Evolutionary conservation across 1,140 invertebrate species (phyloP).

Genomic region (Phenacoccus solenopsis): DNA sequence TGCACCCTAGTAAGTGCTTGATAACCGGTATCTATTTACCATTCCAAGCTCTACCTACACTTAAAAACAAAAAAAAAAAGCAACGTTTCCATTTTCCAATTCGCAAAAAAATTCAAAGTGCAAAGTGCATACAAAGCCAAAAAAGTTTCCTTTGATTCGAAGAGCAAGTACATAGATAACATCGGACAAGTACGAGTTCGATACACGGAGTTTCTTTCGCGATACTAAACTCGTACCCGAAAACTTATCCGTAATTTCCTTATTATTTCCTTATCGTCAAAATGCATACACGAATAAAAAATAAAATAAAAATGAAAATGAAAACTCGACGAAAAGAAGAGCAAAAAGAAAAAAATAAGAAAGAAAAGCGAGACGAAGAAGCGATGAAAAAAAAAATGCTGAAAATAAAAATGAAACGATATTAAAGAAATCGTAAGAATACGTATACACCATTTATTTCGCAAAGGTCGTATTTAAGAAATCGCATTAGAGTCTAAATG

Average conservation of each 20-base stretch:
- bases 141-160: not conserved
- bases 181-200: no score
- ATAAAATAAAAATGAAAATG: no score
- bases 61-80: no score
- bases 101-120: not conserved
- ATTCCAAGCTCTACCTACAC: no score
- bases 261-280: not conserved
- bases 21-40: no score
- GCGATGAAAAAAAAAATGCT: not conserved
- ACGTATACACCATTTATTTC: slow-evolving; percentile 2
- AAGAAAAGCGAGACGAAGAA: not conserved
- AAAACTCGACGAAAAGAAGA: no score
- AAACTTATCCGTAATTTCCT: not conserved
- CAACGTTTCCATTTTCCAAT: no score
- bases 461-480: not conserved
- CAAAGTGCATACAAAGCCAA: not conserved
- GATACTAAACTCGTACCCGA: not conserved
- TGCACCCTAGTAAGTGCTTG: no score
- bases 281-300: not conserved
- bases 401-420: not conserved
- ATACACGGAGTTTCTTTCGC: not conserved
- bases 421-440: not conserved
- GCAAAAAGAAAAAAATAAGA: not conserved
- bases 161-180: not conserved
- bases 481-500: not conserved